Evolutionary conservation across 2,888 invertebrate genomes (phyloP), one percentile per base, ranked within the genome.

Genomic region (Falcaria lacertinaria): DNA sequence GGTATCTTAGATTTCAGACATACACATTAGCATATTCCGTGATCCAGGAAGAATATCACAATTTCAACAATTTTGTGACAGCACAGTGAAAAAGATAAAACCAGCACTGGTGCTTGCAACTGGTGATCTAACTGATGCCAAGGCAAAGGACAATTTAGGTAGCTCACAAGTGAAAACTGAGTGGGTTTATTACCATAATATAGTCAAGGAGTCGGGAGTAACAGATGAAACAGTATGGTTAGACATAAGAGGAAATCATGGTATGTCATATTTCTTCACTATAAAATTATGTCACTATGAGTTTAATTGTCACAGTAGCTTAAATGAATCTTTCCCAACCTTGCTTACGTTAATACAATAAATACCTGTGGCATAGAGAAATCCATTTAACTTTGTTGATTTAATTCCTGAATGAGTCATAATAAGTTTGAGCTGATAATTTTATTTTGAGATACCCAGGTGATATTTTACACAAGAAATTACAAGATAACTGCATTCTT

Each of bases 191-290:
- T 98, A 97, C 73, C 89, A 91, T 57, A 90, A 92, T 62, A 90
- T 94, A 49, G 85, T 97, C 25, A 85, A 91, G 38, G 92, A 94
- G 54, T 91, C 92, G 34, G 90, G 91, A 57, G 91, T 96, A 16
- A 86, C 87, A 39, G 87, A 93, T 34, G 92, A 91, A 66, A 95
- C 96, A 2, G 81, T 92, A 22, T 97, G 97, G 97, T 84, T 97
- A 47, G 97, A 97, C 84, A 94, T 97, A 50, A 90, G 97, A 78
- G 97, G 97, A 76, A 97, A 97, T 90, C 97, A 97, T 91, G 97
- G 96, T 96, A 87, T 75, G 69, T 48, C 5, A n/a, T n/a, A n/a
- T n/a, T n/a, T n/a, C n/a, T n/a, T n/a, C n/a, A n/a, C n/a, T n/a
- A n/a, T n/a, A n/a, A n/a, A n/a, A n/a, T n/a, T n/a, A n/a, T n/a